These are phyloP conservation scores for Linnaemya tessellans DNA, from an alignment of 2,888 invertebrate species.

Conservation along the genomic window DNA sequence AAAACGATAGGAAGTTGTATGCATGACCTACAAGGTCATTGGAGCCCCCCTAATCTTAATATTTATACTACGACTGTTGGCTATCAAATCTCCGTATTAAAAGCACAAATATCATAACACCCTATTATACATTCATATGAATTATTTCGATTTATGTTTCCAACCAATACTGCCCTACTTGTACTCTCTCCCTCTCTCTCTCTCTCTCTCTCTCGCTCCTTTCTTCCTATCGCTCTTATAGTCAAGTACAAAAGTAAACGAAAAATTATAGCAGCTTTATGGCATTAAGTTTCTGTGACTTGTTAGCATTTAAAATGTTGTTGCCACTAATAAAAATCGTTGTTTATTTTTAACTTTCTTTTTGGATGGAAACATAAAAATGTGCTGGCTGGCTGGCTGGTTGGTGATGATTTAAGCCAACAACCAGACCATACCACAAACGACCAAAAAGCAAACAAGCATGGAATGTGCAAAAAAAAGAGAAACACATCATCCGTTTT, in stretches of 20 bases:
- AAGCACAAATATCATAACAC: constrained; percentile 25
- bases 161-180: neutral
- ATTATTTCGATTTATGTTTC: constrained; percentile 34
- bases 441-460: constrained; percentile 35
- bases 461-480: constrained; percentile 27
- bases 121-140: neutral
- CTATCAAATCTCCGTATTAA: constrained; percentile 30
- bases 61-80: constrained; percentile 18
- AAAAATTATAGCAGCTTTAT: constrained; percentile 65
- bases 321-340: constrained; percentile 57
- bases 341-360: constrained; percentile 26
- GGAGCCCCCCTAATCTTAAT: too few relatives aligned
- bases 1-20: too few relatives aligned
- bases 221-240: neutral
- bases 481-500: constrained; percentile 45
- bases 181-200: neutral
- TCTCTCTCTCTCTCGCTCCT: neutral
- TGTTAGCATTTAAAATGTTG: constrained; percentile 61
- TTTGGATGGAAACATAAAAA: constrained; percentile 40
- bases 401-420: constrained; percentile 54
- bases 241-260: constrained; percentile 22
- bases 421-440: constrained; percentile 41
- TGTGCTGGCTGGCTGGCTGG: constrained; percentile 37
- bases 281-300: constrained; percentile 63
- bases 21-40: too few relatives aligned